Base-by-base conservation (phyloP, 2,888 invertebrate genomes). In the Yponomeuta cagnagella region DNA sequence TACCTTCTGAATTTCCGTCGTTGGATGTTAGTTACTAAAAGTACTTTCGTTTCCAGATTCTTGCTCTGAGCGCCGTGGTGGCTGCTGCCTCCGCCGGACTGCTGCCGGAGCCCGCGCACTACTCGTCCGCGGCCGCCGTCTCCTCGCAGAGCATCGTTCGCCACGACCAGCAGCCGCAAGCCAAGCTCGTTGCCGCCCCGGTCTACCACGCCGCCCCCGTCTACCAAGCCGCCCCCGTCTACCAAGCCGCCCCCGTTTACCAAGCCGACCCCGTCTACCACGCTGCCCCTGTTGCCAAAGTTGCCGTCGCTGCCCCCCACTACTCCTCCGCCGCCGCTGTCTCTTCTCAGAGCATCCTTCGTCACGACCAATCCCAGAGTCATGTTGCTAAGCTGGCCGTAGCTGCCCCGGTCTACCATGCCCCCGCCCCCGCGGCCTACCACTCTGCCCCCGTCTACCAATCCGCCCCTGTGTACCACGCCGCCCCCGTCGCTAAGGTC, bases 151-250 rank as follows among this genome's bases (percentile, higher is more conserved):
- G 37, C 69, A 58, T 67, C 67, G 70, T 68, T 72, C 66, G 72
- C 48, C 70, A 68, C 10, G 71, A 70, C 67, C 48, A 68, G 70
- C 72, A 31, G 73, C 68, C 77, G 23, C 76, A 75, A 12, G 43
- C 66, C 66, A 75, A 58, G 52, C 52, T 15, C 52, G 6, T 58
- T n/a, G 76, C 80, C 69, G 77, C 77, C 33, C 77, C 78, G 6
- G 76, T 79, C 30, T 76, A 78, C 70, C 78, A 81, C 74, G 76
- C 78, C 70, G 74, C 78, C 15, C 79, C 78, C 15, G 73, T 78
- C 12, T 71, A 73, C 66, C 74, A 74, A 68, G 74, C 80, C 33
- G 74, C 77, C 43, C 78, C 72, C 72, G 74, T 64, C 72, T 43
- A 69, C 72, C 9, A 71, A 23, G 63, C 73, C 9, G 74, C 76